Evolutionary conservation across 2,888 invertebrate genomes (phyloP).

Genomic region (Adelphocoris suturalis): DNA sequence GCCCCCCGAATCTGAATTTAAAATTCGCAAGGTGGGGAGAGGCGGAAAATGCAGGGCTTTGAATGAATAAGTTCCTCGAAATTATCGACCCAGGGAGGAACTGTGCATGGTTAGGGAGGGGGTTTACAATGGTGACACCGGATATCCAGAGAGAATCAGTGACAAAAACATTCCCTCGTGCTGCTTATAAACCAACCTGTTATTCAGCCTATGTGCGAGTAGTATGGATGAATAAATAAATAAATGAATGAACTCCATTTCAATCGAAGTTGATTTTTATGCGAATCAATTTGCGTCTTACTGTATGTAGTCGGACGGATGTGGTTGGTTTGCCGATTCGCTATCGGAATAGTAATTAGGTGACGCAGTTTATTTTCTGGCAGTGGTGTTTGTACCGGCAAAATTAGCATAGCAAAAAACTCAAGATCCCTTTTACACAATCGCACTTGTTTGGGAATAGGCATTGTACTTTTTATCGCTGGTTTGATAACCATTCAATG

Average conservation of each 20-base stretch:
- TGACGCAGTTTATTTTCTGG: too few relatives aligned
- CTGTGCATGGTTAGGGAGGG: not conserved
- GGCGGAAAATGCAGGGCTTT: not conserved
- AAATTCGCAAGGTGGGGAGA: not conserved
- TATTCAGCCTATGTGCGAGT: not conserved
- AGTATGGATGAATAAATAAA: not conserved
- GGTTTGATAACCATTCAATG: too few relatives aligned
- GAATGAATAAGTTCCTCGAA: not conserved
- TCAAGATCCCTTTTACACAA: too few relatives aligned
- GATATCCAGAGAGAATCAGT: not conserved
- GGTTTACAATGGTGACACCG: not conserved
- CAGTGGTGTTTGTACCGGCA: too few relatives aligned
- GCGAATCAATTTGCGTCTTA: not conserved
- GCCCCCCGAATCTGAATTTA: slow-evolving; percentile 16
- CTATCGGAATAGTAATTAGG: too few relatives aligned
- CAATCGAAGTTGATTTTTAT: not conserved
- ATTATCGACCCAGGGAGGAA: not conserved
- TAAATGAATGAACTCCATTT: too few relatives aligned
- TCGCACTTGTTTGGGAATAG: too few relatives aligned
- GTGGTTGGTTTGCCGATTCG: not conserved
- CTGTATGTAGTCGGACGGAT: not conserved
- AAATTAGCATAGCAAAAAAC: too few relatives aligned
- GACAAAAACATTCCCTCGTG: not conserved
- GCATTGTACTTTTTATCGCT: too few relatives aligned
- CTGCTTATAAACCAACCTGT: not conserved